phyloP scores from a whole-genome alignment of 2,888 invertebrate species.

The Agriopis leucophaearia region DNA sequence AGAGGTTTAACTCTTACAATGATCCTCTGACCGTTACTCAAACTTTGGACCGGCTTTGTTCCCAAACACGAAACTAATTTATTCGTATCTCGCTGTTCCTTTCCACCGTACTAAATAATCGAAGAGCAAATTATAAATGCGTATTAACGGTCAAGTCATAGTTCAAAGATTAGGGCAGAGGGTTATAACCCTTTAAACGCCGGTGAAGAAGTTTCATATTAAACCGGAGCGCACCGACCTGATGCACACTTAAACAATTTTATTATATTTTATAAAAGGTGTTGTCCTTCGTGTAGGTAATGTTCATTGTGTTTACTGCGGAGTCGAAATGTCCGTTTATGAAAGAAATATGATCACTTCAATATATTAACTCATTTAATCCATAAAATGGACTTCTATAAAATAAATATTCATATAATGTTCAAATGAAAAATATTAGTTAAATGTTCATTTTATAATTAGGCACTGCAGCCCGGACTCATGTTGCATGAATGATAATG shows the following conservation, averaged over 20 bases:
- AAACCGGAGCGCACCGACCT: slow-evolving; percentile 69
- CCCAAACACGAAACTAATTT: slow-evolving; percentile 85
- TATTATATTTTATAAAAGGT: slow-evolving; percentile 73
- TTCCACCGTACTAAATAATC: slow-evolving; percentile 82
- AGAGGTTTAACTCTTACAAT: slow-evolving; percentile 76
- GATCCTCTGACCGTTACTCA: slow-evolving; percentile 82
- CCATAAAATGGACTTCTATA: slow-evolving; percentile 28
- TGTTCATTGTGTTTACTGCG: slow-evolving; percentile 39
- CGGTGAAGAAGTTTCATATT: slow-evolving; percentile 78
- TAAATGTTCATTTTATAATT: slow-evolving; percentile 21
- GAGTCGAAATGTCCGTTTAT: slow-evolving; percentile 40
- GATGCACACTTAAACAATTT: slow-evolving; percentile 73
- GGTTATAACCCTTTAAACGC: slow-evolving; percentile 74
- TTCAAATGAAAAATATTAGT: slow-evolving; percentile 31
- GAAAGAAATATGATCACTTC: slow-evolving; percentile 43
- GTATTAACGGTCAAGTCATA: slow-evolving; percentile 86
- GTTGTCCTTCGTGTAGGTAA: slow-evolving; percentile 56
- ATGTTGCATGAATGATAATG: slow-evolving; percentile 14
- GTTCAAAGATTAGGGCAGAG: slow-evolving; percentile 86
- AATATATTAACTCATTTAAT: slow-evolving; percentile 42
- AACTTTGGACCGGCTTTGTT: slow-evolving; percentile 82
- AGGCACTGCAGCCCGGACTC: slow-evolving; percentile 14
- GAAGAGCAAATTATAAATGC: slow-evolving; percentile 86
- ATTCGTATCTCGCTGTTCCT: slow-evolving; percentile 80
- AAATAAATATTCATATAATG: slow-evolving; percentile 24